Evolutionary conservation across 1,140 invertebrate species (phyloP), one percentile per base, ranked within the genome.

Genomic region (Formica selysi): DNA sequence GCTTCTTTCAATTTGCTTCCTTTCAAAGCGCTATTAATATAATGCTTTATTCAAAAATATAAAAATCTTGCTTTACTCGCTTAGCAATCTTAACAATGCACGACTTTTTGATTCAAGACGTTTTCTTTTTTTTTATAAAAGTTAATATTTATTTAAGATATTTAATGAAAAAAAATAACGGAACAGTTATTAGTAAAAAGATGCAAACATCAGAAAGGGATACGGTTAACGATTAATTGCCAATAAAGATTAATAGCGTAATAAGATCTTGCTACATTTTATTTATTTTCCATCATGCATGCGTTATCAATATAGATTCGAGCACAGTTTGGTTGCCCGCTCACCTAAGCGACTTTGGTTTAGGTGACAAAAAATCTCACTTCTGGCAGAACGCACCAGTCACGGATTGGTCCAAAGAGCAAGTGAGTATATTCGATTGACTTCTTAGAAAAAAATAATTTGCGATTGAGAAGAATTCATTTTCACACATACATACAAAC

Each of bases 381-480:
- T 96, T 97, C 85, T 97, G 97, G 96, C 97, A 97, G 89, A 96
- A 96, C 64, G 96, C 96, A 26, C 96, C 93, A 36, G 97, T 98
- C 68, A 96, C 96, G 32, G 97, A 98, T 90, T 99, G 98, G 98
- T 97, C 96, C 87, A 97, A 98, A 93, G 97, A 98, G 93, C 97
- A 98, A 96, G 98, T 98, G 93, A 93, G 92, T 93, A 61, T 51
- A 36, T 22, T 29, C 8, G 19, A 26, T 13, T 62, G 5, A 88
- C 59, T 67, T 54, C 22, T 81, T 38, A 74, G 26, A 89, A 41
- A 67, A 51, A 61, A 38, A 32, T 36, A 86, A 80, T 68, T 68
- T 68, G 10, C 2, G 29, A 57, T 68, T 41, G 3, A 26, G 8
- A 51, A 51, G 0, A 36, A 51, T 8, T 41, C 13, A 57, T 70